These are phyloP conservation scores for Sebastes umbrosus DNA, from an alignment of 2,797 vertebrate genomes.

Conservation along the genomic window DNA sequence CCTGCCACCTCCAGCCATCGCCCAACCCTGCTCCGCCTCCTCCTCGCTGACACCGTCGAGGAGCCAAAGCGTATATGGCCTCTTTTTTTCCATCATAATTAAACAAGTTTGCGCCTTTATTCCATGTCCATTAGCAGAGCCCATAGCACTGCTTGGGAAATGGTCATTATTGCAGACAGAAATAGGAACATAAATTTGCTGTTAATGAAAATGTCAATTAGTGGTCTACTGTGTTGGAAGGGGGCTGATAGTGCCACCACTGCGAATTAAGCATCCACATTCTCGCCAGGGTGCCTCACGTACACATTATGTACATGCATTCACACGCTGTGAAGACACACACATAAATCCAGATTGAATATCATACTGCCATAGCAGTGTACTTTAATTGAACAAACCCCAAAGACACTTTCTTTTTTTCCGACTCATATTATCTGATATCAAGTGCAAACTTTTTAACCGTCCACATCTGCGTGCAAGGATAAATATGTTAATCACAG, in stretches of 20 bases:
- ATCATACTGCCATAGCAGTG: not conserved
- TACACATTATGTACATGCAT: not conserved
- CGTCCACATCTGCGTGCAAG: not conserved
- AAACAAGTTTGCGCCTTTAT: slow-evolving; percentile 86
- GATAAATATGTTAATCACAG: slow-evolving; percentile 7
- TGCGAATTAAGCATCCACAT: slow-evolving; percentile 70
- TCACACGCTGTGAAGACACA: not conserved
- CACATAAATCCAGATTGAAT: not conserved
- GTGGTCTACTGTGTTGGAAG: slow-evolving; percentile 85
- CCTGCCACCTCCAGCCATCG: slow-evolving; percentile 23
- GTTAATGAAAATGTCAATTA: slow-evolving; percentile 97
- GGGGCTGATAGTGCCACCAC: slow-evolving; percentile 81
- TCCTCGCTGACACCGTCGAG: slow-evolving; percentile 76
- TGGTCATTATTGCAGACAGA: slow-evolving; percentile 92
- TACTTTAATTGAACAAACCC: not conserved
- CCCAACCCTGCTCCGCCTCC: slow-evolving; percentile 9
- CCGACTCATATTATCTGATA: not conserved
- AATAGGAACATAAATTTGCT: slow-evolving; percentile 93
- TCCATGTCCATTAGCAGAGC: slow-evolving; percentile 88
- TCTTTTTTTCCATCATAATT: slow-evolving; percentile 86
- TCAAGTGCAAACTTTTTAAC: not conserved
- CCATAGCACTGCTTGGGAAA: slow-evolving; percentile 84
- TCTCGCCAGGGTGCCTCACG: slow-evolving; percentile 43
- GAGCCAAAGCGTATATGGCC: slow-evolving; percentile 73
- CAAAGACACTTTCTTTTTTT: not conserved